phyloP scores from a whole-genome alignment of 2,888 invertebrate species.

The Hemithea aestivaria region DNA sequence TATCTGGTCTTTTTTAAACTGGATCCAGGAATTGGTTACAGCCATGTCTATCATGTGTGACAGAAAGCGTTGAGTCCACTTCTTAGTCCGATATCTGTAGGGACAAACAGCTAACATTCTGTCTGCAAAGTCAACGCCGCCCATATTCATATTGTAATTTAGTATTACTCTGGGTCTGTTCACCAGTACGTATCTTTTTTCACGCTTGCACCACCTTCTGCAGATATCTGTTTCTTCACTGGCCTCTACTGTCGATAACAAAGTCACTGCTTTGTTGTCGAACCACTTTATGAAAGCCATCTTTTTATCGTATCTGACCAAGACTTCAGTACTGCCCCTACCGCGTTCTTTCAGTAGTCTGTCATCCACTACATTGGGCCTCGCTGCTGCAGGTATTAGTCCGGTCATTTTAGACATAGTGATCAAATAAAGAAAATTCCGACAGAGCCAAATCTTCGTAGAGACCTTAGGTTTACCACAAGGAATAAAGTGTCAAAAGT shows the following conservation, averaged over 20 bases:
- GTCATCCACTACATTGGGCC: too few relatives aligned
- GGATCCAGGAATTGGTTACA: constrained; percentile 19
- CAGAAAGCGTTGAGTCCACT: constrained; percentile 21
- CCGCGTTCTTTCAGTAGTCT: too few relatives aligned
- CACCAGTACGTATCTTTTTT: constrained; percentile 1
- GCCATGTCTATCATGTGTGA: constrained; percentile 19
- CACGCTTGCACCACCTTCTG: neutral
- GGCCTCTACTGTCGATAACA: constrained; percentile 1
- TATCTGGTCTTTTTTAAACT: constrained; percentile 10
- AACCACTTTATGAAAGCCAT: neutral
- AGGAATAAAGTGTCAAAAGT: too few relatives aligned
- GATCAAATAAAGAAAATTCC: too few relatives aligned
- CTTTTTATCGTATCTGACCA: too few relatives aligned
- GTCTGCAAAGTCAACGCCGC: constrained; percentile 15
- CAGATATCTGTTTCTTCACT: constrained; percentile 1
- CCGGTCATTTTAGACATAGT: too few relatives aligned
- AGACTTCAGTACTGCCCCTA: too few relatives aligned
- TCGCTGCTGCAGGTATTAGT: too few relatives aligned
- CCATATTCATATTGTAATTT: constrained; percentile 7
- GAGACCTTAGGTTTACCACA: too few relatives aligned
- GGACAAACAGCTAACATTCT: constrained; percentile 16
- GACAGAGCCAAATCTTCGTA: too few relatives aligned
- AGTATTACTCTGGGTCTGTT: constrained; percentile 12
- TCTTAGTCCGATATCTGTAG: constrained; percentile 11
- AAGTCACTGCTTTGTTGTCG: constrained; percentile 1